A percentile compares a stretch with the other conserved stretches of the same genome.
These are phyloP conservation scores for Nasonia giraulti DNA, from an alignment of 1,140 invertebrate genomes.

Conservation along the genomic window DNA sequence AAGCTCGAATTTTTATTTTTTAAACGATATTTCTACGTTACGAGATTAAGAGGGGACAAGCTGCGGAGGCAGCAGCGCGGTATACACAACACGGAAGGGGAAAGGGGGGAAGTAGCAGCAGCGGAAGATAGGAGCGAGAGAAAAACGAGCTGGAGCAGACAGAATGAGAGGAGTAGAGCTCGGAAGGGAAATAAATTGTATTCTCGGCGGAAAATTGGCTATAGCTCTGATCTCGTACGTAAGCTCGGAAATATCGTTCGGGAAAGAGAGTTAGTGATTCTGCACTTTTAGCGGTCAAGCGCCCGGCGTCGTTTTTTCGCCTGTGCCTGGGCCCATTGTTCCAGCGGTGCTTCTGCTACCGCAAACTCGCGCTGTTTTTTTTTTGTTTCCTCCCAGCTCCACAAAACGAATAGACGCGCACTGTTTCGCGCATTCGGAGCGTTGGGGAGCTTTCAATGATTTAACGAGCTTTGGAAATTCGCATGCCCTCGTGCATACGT, in stretches of 20 bases:
- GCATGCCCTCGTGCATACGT: not conserved
- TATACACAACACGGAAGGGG: not conserved
- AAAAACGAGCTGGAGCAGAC: conserved; percentile 39
- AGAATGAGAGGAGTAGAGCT: conserved; percentile 49
- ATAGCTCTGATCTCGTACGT: conserved; percentile 48
- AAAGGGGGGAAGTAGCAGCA: conserved; percentile 37
- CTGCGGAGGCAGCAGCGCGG: not conserved
- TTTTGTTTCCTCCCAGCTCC: not conserved
- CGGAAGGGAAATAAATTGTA: conserved; percentile 57
- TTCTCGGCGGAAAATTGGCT: conserved; percentile 56
- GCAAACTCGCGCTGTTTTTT: conserved; percentile 4
- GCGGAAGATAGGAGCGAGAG: conserved; percentile 36
- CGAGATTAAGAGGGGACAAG: not conserved
- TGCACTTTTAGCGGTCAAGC: conserved; percentile 58
- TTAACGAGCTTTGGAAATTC: conserved; percentile 44
- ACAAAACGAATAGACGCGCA: not conserved
- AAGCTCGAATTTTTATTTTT: conserved; percentile 21
- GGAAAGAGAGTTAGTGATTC: conserved; percentile 54
- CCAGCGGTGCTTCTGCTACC: not conserved
- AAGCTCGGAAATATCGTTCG: conserved; percentile 52
- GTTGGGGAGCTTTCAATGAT: conserved; percentile 31
- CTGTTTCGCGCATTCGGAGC: conserved; percentile 1
- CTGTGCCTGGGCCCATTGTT: not conserved
- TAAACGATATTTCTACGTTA: not conserved
- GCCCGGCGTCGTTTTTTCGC: conserved; percentile 43